Evolutionary conservation across 2,888 invertebrate genomes (phyloP).

Genomic region (Ceriagrion tenellum): DNA sequence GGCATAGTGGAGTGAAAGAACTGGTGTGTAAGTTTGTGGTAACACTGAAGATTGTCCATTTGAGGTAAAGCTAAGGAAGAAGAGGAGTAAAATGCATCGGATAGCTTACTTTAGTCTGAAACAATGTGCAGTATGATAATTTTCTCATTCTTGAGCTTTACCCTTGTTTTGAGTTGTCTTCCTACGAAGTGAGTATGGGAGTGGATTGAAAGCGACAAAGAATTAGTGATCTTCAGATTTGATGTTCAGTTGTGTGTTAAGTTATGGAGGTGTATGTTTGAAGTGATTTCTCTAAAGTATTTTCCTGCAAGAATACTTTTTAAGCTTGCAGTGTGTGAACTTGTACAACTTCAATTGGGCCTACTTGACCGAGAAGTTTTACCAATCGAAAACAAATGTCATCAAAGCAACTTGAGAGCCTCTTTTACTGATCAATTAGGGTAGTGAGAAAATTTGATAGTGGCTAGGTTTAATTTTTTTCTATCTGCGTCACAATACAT

Average conservation of each 20-base stretch:
- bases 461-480: conserved; percentile 22
- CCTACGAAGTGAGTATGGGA: not conserved
- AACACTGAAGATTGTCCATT: not conserved
- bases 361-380: not conserved
- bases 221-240: conserved; percentile 20
- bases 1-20: conserved; percentile 15
- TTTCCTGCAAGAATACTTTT: not conserved
- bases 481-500: not conserved
- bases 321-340: not conserved
- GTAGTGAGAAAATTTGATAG: not conserved
- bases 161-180: conserved; percentile 50
- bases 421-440: not conserved
- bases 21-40: conserved; percentile 34
- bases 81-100: conserved; percentile 36
- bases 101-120: conserved; percentile 44
- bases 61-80: not conserved
- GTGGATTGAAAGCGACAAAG: not conserved
- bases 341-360: not conserved
- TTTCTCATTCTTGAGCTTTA: conserved; percentile 16
- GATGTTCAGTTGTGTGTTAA: conserved; percentile 26
- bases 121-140: not conserved
- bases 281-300: conserved; percentile 13
- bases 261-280: not conserved
- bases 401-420: not conserved
- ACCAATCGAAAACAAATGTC: not conserved